Evolutionary conservation across 2,113 vertebrate species (phyloP), one percentile per base, ranked within the genome.

Genomic region (Tetraodon nigroviridis): DNA sequence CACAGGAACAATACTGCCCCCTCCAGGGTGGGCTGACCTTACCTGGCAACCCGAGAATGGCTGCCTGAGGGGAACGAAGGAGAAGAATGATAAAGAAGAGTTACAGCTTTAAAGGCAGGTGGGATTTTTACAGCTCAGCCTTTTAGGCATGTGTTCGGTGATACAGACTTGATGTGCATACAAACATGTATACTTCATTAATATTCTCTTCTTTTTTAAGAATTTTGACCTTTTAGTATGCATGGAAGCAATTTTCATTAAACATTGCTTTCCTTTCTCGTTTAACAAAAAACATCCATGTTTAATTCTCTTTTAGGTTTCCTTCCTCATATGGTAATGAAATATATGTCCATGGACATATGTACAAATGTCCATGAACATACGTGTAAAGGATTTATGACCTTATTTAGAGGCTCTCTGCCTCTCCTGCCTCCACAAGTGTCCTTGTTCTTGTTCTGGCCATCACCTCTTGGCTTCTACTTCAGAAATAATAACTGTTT

Each of bases 1-100:
- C 11, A 71, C 59, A 58, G 58, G 67, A 84, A 62, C 75, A 78
- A 81, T 67, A 73, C 78, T 71, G 71, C 76, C 73, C 75, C 81
- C 73, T 76, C 73, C 64, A 74, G 78, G 76, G 70, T 73, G 65
- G 56, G 76, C 61, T 77, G 78, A 83, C 82, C 79, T 75, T 76
- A 65, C 29, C 49, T 58, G 42, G 48, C 55, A 71, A 29, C 21
- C 57, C 19, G 54, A 63, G 55, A 82, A 54, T 46, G 19, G 53
- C 67, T 0, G 66, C 73, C 75, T 64, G 42, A 55, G 75, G 73
- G 51, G 14, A 50, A 64, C 50, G 68, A 47, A 19, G 49, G 42
- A 22, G 7, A 40, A 24, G 20, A 24, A 37, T 21, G 29, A 8
- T 37, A 37, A 37, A 37, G 32, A 45, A 32, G 49, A 19, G 54